phyloP scores from a whole-genome alignment of 1,140 invertebrate species.

The Drosophila jambulina region DNA sequence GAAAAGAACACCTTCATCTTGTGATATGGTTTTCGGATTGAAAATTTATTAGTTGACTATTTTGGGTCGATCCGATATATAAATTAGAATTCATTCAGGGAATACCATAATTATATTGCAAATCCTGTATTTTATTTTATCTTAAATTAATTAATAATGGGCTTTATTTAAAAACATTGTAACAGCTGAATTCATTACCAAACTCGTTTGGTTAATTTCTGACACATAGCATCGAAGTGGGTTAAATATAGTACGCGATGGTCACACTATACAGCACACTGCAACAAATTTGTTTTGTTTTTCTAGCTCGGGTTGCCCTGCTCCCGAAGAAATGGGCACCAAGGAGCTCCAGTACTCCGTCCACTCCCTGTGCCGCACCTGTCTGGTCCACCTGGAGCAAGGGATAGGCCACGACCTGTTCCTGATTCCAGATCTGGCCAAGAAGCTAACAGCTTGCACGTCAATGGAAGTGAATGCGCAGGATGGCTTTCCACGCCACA shows the following conservation, averaged over 20 bases:
- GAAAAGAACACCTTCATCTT: too few species aligned
- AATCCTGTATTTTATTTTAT: too few species aligned
- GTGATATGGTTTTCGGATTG: too few species aligned
- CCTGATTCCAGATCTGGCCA: constrained; percentile 58
- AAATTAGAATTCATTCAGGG: too few species aligned
- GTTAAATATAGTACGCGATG: background rate
- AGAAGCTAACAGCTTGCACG: constrained; percentile 62
- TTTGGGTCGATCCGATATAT: too few species aligned
- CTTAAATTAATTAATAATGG: too few species aligned
- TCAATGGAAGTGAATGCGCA: constrained; percentile 54
- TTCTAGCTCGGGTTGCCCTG: constrained; percentile 1
- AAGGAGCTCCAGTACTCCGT: constrained; percentile 24
- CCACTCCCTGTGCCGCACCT: constrained; percentile 72
- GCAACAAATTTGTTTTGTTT: constrained; percentile 39
- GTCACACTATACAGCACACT: constrained; percentile 26
- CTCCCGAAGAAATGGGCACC: constrained; percentile 28
- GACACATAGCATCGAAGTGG: background rate
- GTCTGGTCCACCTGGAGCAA: constrained; percentile 55
- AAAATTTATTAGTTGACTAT: too few species aligned
- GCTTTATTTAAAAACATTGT: too few species aligned
- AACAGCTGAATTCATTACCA: background rate
- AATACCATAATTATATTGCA: too few species aligned
- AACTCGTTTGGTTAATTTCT: background rate
- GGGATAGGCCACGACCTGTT: constrained; percentile 60
- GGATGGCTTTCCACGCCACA: constrained; percentile 67